A percentile compares a stretch with the other conserved stretches of the same genome.
These are phyloP conservation scores for Linnaemya vulpina DNA, from an alignment of 2,888 invertebrate species.

Conservation along the genomic window DNA sequence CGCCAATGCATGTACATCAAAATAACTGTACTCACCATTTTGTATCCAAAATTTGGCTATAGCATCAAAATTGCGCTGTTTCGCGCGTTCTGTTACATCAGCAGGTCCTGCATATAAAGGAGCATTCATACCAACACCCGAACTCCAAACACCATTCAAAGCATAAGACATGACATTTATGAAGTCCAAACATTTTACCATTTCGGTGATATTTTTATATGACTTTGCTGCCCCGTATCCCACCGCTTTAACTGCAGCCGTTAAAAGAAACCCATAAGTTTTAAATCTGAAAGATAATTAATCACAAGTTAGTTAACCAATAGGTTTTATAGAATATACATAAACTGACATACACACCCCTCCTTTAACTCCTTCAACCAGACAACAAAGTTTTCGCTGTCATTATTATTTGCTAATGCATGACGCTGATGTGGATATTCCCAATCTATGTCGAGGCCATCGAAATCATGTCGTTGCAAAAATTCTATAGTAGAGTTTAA, in stretches of 20 bases:
- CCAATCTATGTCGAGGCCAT: slow-evolving; percentile 96
- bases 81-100: slow-evolving; percentile 78
- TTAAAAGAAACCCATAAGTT: slow-evolving; percentile 12
- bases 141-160: slow-evolving; percentile 88
- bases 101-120: slow-evolving; percentile 85
- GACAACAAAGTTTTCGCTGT: slow-evolving; percentile 63
- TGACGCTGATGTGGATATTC: slow-evolving; percentile 90
- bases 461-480: slow-evolving; percentile 90
- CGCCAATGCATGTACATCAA: background rate
- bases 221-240: slow-evolving; percentile 73
- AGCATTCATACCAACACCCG: slow-evolving; percentile 87
- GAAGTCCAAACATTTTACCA: slow-evolving; percentile 75
- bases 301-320: background rate
- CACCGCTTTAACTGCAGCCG: slow-evolving; percentile 84
- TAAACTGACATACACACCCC: slow-evolving; percentile 74
- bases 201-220: slow-evolving; percentile 77
- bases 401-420: slow-evolving; percentile 76
- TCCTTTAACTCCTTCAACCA: slow-evolving; percentile 74
- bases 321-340: background rate
- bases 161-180: slow-evolving; percentile 85
- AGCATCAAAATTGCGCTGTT: slow-evolving; percentile 90
- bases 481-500: slow-evolving; percentile 89
- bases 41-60: slow-evolving; percentile 93
- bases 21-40: slow-evolving; percentile 84
- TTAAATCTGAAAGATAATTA: slow-evolving; percentile 32